phyloP scores from a whole-genome alignment of 1,140 invertebrate species.

The Drosophila varians region DNA sequence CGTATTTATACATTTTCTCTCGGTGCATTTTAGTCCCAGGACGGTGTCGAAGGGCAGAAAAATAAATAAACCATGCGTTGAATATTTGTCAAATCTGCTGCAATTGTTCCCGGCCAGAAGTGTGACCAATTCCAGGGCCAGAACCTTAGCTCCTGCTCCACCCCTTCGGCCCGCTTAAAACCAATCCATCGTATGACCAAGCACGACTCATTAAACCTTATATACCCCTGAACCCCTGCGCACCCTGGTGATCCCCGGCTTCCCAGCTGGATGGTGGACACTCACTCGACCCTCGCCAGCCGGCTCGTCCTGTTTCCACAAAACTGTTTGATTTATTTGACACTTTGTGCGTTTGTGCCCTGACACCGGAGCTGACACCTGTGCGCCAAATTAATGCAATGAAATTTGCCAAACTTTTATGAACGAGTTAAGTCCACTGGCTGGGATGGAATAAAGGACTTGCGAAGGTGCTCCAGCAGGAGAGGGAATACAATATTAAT shows the following conservation, averaged over 20 bases:
- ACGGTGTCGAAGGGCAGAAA: conserved; percentile 29
- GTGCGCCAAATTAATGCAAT: conserved; percentile 74
- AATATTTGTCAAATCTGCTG: conserved; percentile 72
- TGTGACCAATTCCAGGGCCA: conserved; percentile 24
- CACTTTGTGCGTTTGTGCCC: conserved; percentile 43
- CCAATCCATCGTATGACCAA: conserved; percentile 20
- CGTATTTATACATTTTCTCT: neutral
- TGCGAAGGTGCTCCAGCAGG: conserved; percentile 6
- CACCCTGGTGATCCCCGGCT: neutral
- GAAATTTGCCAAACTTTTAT: conserved; percentile 73
- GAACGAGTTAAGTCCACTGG: conserved; percentile 62
- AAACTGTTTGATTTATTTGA: conserved; percentile 64
- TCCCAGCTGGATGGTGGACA: conserved; percentile 12
- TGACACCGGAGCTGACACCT: conserved; percentile 61
- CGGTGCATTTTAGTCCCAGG: neutral
- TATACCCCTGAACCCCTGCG: conserved; percentile 9
- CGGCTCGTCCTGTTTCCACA: neutral
- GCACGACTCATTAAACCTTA: conserved; percentile 63
- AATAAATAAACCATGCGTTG: conserved; percentile 63
- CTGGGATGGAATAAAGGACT: neutral
- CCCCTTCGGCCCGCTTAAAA: neutral
- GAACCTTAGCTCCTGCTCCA: conserved; percentile 10
- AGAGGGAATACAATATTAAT: conserved; percentile 72
- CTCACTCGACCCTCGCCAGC: neutral
- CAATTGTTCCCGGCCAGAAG: conserved; percentile 43